Percentiles rank a stretch among this genome's conserved stretches.
Conservation (phyloP, 2,888 invertebrate species). For the Heliconius aoede region DNA sequence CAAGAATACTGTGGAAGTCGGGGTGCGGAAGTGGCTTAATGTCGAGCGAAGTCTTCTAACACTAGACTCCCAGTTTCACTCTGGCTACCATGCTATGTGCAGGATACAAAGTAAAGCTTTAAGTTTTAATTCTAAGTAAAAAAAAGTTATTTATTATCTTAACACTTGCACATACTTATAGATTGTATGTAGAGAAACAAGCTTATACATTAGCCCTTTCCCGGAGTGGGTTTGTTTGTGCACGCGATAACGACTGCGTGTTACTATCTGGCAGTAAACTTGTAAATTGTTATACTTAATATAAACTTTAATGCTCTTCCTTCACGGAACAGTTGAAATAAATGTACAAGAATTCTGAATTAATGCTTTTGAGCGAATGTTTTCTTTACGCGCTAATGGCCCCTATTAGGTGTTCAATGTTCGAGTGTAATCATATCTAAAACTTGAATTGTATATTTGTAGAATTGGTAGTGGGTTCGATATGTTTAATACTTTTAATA, state of each 20-base stretch:
- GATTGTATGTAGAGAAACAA: background rate
- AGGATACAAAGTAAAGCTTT: too few relatives aligned
- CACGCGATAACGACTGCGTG: conserved; percentile 45
- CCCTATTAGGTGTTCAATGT: background rate
- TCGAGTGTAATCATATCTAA: background rate
- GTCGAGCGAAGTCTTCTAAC: too few relatives aligned
- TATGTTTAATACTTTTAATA: background rate
- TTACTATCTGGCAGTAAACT: conserved; percentile 46
- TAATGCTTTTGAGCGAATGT: conserved; percentile 22
- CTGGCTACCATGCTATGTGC: too few relatives aligned
- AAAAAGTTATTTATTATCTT: too few relatives aligned
- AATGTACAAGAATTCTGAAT: conserved; percentile 40
- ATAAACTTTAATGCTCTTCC: conserved; percentile 49
- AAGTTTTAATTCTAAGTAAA: too few relatives aligned
- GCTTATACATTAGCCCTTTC: conserved; percentile 17
- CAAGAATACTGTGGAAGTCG: too few relatives aligned
- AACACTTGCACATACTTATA: background rate
- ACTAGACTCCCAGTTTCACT: too few relatives aligned
- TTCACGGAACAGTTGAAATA: conserved; percentile 47
- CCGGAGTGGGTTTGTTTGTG: conserved; percentile 44
- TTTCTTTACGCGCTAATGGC: background rate
- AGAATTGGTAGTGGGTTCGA: background rate
- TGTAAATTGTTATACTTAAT: conserved; percentile 49
- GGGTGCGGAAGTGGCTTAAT: too few relatives aligned
- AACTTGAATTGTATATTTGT: background rate